Percentiles rank a stretch among this genome's conserved stretches.
Evolutionary conservation across 37 sponge, comb jelly and placozoan genomes (phyloP).

Genomic region (Spongilla lacustris): DNA sequence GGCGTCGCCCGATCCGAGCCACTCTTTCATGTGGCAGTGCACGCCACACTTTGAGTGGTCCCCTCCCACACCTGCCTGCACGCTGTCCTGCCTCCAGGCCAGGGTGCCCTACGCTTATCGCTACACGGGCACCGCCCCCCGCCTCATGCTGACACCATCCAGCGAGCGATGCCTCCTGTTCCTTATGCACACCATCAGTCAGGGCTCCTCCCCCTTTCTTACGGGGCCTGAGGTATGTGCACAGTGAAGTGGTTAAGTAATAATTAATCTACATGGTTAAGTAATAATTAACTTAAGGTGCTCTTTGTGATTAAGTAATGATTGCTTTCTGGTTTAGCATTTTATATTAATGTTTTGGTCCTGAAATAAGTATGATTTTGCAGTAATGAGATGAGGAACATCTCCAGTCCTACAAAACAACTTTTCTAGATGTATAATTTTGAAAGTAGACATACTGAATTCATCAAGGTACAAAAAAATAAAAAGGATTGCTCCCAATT

Average conservation of each 20-base stretch:
- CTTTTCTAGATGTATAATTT: too few relatives aligned
- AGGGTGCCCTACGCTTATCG: slow-evolving; percentile 30
- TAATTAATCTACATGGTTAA: neutral
- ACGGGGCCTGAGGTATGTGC: slow-evolving; percentile 36
- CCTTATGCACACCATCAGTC: slow-evolving; percentile 33
- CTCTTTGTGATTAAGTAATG: neutral
- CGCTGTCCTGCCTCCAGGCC: slow-evolving; percentile 18
- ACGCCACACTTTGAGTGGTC: slow-evolving; percentile 41
- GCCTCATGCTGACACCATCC: slow-evolving; percentile 17
- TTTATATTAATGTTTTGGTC: too few relatives aligned
- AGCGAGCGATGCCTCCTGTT: slow-evolving; percentile 20
- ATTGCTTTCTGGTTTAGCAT: too few relatives aligned
- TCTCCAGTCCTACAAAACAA: too few relatives aligned
- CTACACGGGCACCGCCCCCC: slow-evolving; percentile 19
- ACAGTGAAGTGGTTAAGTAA: neutral
- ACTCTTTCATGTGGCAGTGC: slow-evolving; percentile 34
- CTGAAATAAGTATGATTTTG: too few relatives aligned
- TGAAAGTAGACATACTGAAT: too few relatives aligned
- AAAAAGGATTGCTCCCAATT: too few relatives aligned
- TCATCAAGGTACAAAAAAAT: too few relatives aligned
- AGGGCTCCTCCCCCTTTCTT: slow-evolving; percentile 8
- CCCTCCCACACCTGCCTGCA: neutral
- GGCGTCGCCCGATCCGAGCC: neutral
- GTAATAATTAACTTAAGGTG: too few relatives aligned
- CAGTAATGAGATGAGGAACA: too few relatives aligned